Evolutionary conservation across 1,140 invertebrate genomes (phyloP).

Genomic region (Achroia grisella): DNA sequence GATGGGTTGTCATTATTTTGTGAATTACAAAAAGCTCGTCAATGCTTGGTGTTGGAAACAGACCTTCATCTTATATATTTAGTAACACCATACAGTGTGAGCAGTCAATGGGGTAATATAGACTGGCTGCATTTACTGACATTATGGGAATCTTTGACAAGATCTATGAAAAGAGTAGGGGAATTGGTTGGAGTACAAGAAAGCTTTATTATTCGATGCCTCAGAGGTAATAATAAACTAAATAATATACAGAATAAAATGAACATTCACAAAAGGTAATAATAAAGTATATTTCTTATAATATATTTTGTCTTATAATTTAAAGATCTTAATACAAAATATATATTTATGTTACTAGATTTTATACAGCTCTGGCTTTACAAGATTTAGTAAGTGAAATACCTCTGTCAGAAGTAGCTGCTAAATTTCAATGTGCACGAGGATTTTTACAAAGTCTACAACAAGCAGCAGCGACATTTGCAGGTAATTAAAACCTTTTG

Average conservation of each 20-base stretch:
- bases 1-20: constrained; percentile 91
- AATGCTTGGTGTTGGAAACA: constrained; percentile 93
- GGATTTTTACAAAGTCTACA: constrained; percentile 95
- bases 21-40: constrained; percentile 92
- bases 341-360: constrained; percentile 72
- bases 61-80: constrained; percentile 97
- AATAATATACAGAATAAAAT: constrained; percentile 73
- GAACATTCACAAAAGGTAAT: constrained; percentile 72
- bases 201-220: constrained; percentile 86
- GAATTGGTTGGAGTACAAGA: constrained; percentile 94
- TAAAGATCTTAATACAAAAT: constrained; percentile 1
- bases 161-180: constrained; percentile 88
- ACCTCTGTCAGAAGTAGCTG: constrained; percentile 83
- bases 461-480: constrained; percentile 96
- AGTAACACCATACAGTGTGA: constrained; percentile 90
- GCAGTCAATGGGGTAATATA: constrained; percentile 83
- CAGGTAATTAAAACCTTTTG: constrained; percentile 76
- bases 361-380: constrained; percentile 93
- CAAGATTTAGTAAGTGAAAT: constrained; percentile 95
- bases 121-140: constrained; percentile 93
- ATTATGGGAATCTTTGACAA: constrained; percentile 88
- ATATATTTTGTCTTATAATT: constrained; percentile 7
- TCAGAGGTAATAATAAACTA: constrained; percentile 79
- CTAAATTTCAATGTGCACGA: constrained; percentile 89
- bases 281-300: no score